Evolutionary conservation across 2,113 vertebrate species (phyloP).

Genomic region (Dascyllus trimaculatus): DNA sequence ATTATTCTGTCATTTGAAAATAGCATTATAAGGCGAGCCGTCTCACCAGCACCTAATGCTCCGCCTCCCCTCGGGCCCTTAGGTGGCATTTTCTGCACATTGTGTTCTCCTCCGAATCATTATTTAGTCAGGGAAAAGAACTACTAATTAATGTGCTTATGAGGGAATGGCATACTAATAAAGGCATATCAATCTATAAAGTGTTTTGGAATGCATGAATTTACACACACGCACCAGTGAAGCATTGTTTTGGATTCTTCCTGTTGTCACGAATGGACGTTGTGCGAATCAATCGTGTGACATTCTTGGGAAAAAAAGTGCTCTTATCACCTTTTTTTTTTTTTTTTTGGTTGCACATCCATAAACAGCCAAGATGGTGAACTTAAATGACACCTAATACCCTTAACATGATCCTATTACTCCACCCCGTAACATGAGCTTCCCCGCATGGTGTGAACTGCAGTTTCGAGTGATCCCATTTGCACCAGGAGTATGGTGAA

Average conservation of each 20-base stretch:
- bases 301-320: slow-evolving; percentile 59
- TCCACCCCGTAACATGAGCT: neutral
- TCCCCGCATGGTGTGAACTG: slow-evolving; percentile 37
- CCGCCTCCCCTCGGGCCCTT: slow-evolving; percentile 81
- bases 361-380: slow-evolving; percentile 54
- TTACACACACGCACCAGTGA: neutral
- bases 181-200: neutral
- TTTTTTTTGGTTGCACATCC: slow-evolving; percentile 12
- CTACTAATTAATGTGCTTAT: slow-evolving; percentile 38
- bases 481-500: slow-evolving; percentile 44
- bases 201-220: neutral
- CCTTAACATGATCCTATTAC: slow-evolving; percentile 65
- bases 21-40: slow-evolving; percentile 79
- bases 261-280: slow-evolving; percentile 60
- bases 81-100: slow-evolving; percentile 84
- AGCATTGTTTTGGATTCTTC: neutral
- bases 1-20: slow-evolving; percentile 92
- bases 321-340: slow-evolving; percentile 21
- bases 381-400: slow-evolving; percentile 61
- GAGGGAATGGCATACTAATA: slow-evolving; percentile 17
- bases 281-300: slow-evolving; percentile 57
- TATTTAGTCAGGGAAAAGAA: slow-evolving; percentile 41
- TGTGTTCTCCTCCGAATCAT: slow-evolving; percentile 25
- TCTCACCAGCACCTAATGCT: slow-evolving; percentile 81
- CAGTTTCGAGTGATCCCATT: slow-evolving; percentile 51